phyloP scores from a whole-genome alignment of 1,140 invertebrate species.

The Pogonomyrmex californicus region DNA sequence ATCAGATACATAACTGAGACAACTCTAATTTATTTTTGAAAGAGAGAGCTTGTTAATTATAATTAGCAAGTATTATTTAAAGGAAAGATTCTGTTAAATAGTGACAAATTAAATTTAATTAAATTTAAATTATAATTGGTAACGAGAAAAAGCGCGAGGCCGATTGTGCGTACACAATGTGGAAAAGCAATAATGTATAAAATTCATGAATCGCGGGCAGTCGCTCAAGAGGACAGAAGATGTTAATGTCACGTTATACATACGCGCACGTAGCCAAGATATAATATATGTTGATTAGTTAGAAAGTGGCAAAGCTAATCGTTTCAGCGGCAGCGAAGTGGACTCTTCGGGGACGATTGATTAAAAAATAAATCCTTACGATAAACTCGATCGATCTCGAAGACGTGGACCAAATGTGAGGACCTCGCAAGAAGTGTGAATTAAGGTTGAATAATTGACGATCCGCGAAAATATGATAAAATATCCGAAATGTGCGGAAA shows the following conservation, averaged over 20 bases:
- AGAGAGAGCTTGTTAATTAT: background rate
- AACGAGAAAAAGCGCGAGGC: constrained; percentile 55
- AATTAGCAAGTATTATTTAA: constrained; percentile 11
- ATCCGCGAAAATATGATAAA: background rate
- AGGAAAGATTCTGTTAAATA: background rate
- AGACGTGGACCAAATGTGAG: constrained; percentile 54
- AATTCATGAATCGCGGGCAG: constrained; percentile 84
- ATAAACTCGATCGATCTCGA: constrained; percentile 41
- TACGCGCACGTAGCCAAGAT: constrained; percentile 68
- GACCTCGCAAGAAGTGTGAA: constrained; percentile 20
- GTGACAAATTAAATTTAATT: constrained; percentile 3
- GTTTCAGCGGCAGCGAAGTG: constrained; percentile 32
- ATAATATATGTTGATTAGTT: constrained; percentile 66
- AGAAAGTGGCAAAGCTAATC: constrained; percentile 27
- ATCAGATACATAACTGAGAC: background rate
- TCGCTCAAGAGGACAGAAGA: constrained; percentile 78
- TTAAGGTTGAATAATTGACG: constrained; percentile 28
- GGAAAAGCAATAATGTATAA: constrained; percentile 87
- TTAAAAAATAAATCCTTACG: background rate
- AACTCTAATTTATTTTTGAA: background rate
- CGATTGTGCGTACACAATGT: constrained; percentile 77
- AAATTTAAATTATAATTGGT: constrained; percentile 7
- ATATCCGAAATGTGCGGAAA: background rate
- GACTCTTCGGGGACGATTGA: constrained; percentile 50
- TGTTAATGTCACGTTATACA: constrained; percentile 82